Conservation (phyloP, 1,140 invertebrate genomes). For the Galleria mellonella region DNA sequence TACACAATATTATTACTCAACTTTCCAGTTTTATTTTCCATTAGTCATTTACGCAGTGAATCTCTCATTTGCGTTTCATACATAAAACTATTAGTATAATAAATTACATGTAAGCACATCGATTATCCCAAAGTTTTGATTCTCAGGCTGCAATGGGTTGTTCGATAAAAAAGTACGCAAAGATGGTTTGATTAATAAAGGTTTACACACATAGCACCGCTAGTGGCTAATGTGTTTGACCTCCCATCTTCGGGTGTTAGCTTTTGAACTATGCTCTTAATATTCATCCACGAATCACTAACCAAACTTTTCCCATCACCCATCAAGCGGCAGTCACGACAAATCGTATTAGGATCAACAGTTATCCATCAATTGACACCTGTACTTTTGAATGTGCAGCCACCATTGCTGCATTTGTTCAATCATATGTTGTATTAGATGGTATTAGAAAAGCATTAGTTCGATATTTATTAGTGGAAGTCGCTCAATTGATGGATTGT, state of each 20-base stretch:
- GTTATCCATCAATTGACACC: slow-evolving; percentile 43
- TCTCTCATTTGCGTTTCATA: neutral
- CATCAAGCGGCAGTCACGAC: slow-evolving; percentile 61
- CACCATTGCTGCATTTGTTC: slow-evolving; percentile 32
- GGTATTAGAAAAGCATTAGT: slow-evolving; percentile 24
- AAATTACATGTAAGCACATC: slow-evolving; percentile 3
- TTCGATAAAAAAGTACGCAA: slow-evolving; percentile 17
- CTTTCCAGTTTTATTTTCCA: too few relatives aligned
- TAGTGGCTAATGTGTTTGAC: slow-evolving; percentile 71
- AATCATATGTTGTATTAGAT: slow-evolving; percentile 1
- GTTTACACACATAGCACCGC: slow-evolving; percentile 40
- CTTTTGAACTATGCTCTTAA: slow-evolving; percentile 66
- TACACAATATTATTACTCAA: too few relatives aligned
- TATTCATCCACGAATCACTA: slow-evolving; percentile 61
- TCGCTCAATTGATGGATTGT: slow-evolving; percentile 28
- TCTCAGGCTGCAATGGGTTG: slow-evolving; percentile 7
- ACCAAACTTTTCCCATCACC: slow-evolving; percentile 54
- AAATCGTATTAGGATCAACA: slow-evolving; percentile 61
- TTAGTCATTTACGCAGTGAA: too few relatives aligned
- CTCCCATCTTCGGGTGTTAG: slow-evolving; percentile 54
- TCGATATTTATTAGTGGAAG: slow-evolving; percentile 18
- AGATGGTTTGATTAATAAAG: slow-evolving; percentile 53
- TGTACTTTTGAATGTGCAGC: slow-evolving; percentile 19
- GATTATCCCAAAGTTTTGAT: slow-evolving; percentile 6
- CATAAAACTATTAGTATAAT: slow-evolving; percentile 4